phyloP scores from a whole-genome alignment of 2,113 vertebrate genomes.

The Pseudolaguvia tuberculata region DNA sequence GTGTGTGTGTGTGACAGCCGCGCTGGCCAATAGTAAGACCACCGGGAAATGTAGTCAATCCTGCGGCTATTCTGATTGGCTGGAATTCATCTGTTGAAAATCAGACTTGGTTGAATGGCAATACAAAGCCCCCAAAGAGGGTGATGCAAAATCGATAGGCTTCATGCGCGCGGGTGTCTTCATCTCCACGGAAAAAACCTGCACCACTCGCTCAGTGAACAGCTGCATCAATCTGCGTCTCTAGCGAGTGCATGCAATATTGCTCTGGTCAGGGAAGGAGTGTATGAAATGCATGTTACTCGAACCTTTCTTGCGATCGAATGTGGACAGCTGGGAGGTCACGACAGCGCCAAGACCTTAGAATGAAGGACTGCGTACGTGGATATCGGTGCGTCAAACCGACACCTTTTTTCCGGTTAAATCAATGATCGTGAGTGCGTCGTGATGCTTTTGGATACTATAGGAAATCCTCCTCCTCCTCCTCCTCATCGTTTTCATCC shows the following conservation, averaged over 20 bases:
- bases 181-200: constrained; percentile 7
- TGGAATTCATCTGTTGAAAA: constrained; percentile 63
- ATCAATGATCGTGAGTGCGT: constrained; percentile 39
- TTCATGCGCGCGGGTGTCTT: neutral
- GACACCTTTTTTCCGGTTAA: constrained; percentile 12
- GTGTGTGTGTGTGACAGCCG: constrained; percentile 45
- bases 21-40: constrained; percentile 64
- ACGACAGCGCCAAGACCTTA: constrained; percentile 12
- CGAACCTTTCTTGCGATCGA: constrained; percentile 17
- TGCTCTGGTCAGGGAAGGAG: constrained; percentile 23
- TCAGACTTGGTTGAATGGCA: constrained; percentile 74
- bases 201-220: neutral
- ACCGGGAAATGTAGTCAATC: constrained; percentile 56
- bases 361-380: constrained; percentile 4
- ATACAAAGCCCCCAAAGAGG: constrained; percentile 57
- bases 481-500: neutral
- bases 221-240: constrained; percentile 5
- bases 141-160: constrained; percentile 40
- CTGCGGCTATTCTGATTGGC: constrained; percentile 64
- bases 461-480: constrained; percentile 11
- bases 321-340: constrained; percentile 41
- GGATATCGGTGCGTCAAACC: neutral
- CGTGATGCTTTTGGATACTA: constrained; percentile 52
- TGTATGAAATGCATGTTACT: constrained; percentile 30
- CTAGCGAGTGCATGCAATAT: neutral